Evolutionary conservation across 2,888 invertebrate species (phyloP), one percentile per base, ranked within the genome.

Genomic region (Yponomeuta cagnagella): DNA sequence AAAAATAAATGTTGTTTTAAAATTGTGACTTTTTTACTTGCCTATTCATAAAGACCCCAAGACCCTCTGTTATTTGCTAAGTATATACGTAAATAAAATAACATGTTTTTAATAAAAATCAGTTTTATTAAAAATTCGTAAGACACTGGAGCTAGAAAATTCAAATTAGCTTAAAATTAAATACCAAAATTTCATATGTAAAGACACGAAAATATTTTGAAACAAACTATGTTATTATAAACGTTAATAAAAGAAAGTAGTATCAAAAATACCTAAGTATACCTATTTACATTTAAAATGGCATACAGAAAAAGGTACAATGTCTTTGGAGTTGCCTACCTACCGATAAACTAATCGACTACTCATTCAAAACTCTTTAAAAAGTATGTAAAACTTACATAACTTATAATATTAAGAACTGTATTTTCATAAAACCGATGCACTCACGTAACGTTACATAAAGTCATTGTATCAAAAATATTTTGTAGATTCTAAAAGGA

Each of bases 1-100:
- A 92, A 91, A 91, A 92, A 92, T 92, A 92, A 92, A 92, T 92
- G 92, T 92, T 92, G 91, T 92, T 92, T 92, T 92, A 90, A 90
- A 75, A 88, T 86, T 86, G 85, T 88, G 83, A 77, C 83, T 77
- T 90, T 43, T 90, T 90, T 76, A 87, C 87, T 88, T 84, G 33
- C 15, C 12, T 48, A 63, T n/a, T 23, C 10, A 23, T 64, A 1
- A 58, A 15, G 8, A 12, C 52, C 52, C 52, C 52, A 58, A 58
- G 52, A 58, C 43, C 43, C 43, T 6, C 6, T 43, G 1, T 15
- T 58, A 15, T 15, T 15, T 4, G 15, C 52, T 23, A 23, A 23
- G 23, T 23, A 23, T 23, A 23, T 58, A 52, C 10, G 52, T 58
- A 58, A 58, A 58, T 12, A 58, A 58, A 58, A 58, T 0, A 58